These are phyloP conservation scores for Holothuria glaberrima DNA, from an alignment of 35 echinoderm and acorn worm genomes.

Conservation along the genomic window DNA sequence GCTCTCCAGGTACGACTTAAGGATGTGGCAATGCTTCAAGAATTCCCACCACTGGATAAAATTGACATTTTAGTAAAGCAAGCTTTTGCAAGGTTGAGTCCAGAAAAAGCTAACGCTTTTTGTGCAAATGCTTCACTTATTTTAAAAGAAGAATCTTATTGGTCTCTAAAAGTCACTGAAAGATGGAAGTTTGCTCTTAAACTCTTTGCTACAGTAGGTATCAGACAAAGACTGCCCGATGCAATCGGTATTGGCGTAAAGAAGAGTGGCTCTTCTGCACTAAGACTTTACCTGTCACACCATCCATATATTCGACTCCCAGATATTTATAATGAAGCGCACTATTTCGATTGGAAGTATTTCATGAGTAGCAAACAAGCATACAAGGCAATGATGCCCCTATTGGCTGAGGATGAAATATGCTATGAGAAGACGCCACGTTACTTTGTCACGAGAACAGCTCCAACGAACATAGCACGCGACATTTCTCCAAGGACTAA, in stretches of 20 bases:
- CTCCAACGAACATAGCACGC: constrained; percentile 60
- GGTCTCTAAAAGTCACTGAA: no score
- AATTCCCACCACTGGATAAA: no score
- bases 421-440: constrained; percentile 89
- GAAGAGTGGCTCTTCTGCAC: not conserved
- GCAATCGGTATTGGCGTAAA: not conserved
- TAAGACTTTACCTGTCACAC: not conserved
- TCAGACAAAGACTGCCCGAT: not conserved
- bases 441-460: constrained; percentile 82
- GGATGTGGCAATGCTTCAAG: no score
- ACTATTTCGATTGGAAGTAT: not conserved
- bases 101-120: no score
- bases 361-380: no score
- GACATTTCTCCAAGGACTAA: constrained; percentile 70
- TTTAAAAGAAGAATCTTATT: no score
- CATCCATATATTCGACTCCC: not conserved
- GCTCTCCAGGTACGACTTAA: no score
- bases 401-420: not conserved
- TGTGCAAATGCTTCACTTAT: no score
- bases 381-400: no score
- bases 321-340: not conserved
- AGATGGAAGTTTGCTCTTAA: not conserved
- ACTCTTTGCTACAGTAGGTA: not conserved
- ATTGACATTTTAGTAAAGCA: no score
- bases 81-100: no score